These are phyloP conservation scores for Caenorhabditis sinica DNA, from an alignment of 2,888 invertebrate genomes.

Conservation along the genomic window DNA sequence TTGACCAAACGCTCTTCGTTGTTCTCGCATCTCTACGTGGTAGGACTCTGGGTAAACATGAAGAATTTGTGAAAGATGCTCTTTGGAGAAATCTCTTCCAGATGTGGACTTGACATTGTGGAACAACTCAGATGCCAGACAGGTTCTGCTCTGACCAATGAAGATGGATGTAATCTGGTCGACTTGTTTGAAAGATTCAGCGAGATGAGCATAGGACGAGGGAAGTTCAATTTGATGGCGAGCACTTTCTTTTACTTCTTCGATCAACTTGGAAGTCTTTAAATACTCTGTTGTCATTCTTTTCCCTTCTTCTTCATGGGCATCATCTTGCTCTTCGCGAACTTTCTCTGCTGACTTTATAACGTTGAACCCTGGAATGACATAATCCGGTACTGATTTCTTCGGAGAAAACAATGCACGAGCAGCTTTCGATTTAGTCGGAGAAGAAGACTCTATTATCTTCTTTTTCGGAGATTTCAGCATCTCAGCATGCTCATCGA, in stretches of 20 bases:
- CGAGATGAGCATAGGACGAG: constrained; percentile 43
- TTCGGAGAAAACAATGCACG: constrained; percentile 44
- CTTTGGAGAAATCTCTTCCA: constrained; percentile 46
- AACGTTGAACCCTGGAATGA: constrained; percentile 48
- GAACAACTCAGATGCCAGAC: constrained; percentile 45
- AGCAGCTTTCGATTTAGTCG: constrained; percentile 40
- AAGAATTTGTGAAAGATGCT: constrained; percentile 60
- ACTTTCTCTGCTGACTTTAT: constrained; percentile 59
- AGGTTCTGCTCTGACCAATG: constrained; percentile 38
- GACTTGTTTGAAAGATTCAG: constrained; percentile 48
- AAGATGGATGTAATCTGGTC: constrained; percentile 58
- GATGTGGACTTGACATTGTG: constrained; percentile 47
- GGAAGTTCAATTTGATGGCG: constrained; percentile 41
- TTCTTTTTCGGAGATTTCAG: constrained; percentile 63
- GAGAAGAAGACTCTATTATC: background rate
- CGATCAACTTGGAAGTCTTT: constrained; percentile 51
- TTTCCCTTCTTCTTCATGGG: constrained; percentile 53
- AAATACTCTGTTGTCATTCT: constrained; percentile 45
- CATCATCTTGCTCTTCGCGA: constrained; percentile 45
- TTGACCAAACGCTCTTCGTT: constrained; percentile 46
- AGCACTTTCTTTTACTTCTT: constrained; percentile 54
- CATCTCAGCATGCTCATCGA: constrained; percentile 58
- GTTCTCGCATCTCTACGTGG: constrained; percentile 53
- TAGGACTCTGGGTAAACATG: constrained; percentile 61
- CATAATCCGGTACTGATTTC: constrained; percentile 49